Evolutionary conservation across 37 sponge, comb jelly and placozoan genomes (phyloP).

Genomic region (Ianthella basta): DNA sequence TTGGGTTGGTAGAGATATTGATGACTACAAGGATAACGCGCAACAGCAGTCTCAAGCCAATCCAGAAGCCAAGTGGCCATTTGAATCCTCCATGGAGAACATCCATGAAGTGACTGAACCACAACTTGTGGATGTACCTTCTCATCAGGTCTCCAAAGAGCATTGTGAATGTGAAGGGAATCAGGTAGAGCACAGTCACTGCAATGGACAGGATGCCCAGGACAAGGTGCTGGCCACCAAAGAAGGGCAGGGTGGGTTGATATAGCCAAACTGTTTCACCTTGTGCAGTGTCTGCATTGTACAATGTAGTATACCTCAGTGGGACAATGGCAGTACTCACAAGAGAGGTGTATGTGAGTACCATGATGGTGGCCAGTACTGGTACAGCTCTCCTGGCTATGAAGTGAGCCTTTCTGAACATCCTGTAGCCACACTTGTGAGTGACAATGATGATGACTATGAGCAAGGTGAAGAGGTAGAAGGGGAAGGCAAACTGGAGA

Average conservation of each 20-base stretch:
- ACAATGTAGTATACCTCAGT: not conserved
- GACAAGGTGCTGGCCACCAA: constrained; percentile 23
- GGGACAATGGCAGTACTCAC: not conserved
- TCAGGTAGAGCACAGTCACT: constrained; percentile 17
- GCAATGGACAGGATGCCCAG: constrained; percentile 38
- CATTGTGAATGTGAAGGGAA: constrained; percentile 41
- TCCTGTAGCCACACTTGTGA: constrained; percentile 1
- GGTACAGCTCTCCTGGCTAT: constrained; percentile 30
- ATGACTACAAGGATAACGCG: constrained; percentile 29
- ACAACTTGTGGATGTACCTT: not conserved
- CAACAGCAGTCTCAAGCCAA: constrained; percentile 44
- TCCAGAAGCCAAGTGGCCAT: constrained; percentile 41
- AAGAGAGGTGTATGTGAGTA: constrained; percentile 13
- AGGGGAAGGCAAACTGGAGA: constrained; percentile 19
- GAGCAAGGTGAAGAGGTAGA: constrained; percentile 7
- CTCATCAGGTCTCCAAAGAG: constrained; percentile 28
- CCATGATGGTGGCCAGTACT: constrained; percentile 26
- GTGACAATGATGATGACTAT: constrained; percentile 8
- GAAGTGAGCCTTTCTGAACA: not conserved
- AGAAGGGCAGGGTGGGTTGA: constrained; percentile 45
- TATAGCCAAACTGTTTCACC: constrained; percentile 22
- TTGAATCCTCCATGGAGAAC: constrained; percentile 58
- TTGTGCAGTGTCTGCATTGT: too few species aligned
- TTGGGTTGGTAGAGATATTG: not conserved
- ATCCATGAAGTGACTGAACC: constrained; percentile 49